Conservation (phyloP, 1,140 invertebrate species). For the Macrobrachium rosenbergii region DNA sequence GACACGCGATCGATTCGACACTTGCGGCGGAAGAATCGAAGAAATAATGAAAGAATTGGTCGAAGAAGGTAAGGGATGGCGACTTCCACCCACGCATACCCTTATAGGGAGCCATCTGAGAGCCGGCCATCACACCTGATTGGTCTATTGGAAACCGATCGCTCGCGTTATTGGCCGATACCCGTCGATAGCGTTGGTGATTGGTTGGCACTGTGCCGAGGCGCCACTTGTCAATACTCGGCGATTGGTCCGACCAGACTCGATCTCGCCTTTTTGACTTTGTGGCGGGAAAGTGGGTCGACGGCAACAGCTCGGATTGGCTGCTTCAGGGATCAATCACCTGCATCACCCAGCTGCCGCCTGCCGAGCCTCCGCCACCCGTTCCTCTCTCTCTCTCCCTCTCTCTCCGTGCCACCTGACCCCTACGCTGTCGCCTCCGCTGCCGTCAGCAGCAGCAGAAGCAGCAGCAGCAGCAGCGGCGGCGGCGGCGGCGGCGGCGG, state of each 20-base stretch:
- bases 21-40: neutral
- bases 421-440: conserved; percentile 7
- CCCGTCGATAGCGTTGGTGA: conserved; percentile 47
- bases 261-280: conserved; percentile 51
- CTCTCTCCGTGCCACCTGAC: too few relatives aligned
- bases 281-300: conserved; percentile 56
- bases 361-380: conserved; percentile 1
- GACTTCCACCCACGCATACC: conserved; percentile 23
- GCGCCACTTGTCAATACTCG: conserved; percentile 52
- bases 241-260: conserved; percentile 40
- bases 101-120: conserved; percentile 35
- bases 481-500: neutral
- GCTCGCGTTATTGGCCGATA: conserved; percentile 60
- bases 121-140: conserved; percentile 51
- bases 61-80: conserved; percentile 19
- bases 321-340: conserved; percentile 46
- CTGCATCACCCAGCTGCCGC: conserved; percentile 42
- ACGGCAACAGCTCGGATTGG: conserved; percentile 45
- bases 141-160: conserved; percentile 63
- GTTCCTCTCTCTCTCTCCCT: too few relatives aligned
- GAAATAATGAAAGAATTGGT: neutral
- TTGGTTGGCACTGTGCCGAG: conserved; percentile 51
- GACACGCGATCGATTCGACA: neutral
- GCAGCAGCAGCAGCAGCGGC: neutral
- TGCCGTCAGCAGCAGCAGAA: neutral